A percentile compares a stretch with the other conserved stretches of the same genome.
phyloP scores from a whole-genome alignment of 2,888 invertebrate genomes.

The Agonopterix arenella region DNA sequence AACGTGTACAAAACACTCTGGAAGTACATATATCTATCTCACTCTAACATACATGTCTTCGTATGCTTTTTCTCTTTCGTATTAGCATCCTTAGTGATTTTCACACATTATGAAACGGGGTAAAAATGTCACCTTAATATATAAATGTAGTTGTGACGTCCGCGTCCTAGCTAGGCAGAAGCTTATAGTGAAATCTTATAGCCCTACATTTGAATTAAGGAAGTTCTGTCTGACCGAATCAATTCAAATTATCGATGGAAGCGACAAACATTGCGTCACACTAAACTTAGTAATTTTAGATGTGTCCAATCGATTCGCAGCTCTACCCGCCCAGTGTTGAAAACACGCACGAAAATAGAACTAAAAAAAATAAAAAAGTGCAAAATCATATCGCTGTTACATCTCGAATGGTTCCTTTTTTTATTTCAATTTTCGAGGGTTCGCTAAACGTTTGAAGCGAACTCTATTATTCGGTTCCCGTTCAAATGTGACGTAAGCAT shows the following conservation, averaged over 20 bases:
- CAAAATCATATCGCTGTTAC: conserved; percentile 75
- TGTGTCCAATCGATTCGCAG: conserved; percentile 45
- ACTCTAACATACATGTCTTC: too few species aligned
- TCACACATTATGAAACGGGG: too few species aligned
- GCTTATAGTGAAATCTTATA: too few species aligned
- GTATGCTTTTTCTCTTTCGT: too few species aligned
- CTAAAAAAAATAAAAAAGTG: conserved; percentile 56
- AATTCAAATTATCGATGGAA: conserved; percentile 9
- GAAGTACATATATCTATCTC: too few species aligned
- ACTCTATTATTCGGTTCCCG: conserved; percentile 71
- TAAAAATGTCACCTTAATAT: too few species aligned
- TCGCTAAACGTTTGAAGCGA: conserved; percentile 70
- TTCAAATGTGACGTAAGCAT: conserved; percentile 66
- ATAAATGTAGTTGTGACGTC: too few species aligned
- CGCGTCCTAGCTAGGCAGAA: too few species aligned
- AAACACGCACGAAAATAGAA: conserved; percentile 54
- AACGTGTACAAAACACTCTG: too few species aligned
- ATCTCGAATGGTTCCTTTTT: conserved; percentile 68
- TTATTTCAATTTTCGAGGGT: conserved; percentile 74
- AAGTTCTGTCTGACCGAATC: conserved; percentile 1
- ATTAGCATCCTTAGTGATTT: too few species aligned
- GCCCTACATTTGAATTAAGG: too few species aligned
- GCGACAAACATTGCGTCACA: conserved; percentile 8
- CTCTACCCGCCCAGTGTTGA: conserved; percentile 50
- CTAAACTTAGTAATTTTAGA: conserved; percentile 20